Conservation (phyloP, 2,113 vertebrate genomes). For the Indicator maculatus region DNA sequence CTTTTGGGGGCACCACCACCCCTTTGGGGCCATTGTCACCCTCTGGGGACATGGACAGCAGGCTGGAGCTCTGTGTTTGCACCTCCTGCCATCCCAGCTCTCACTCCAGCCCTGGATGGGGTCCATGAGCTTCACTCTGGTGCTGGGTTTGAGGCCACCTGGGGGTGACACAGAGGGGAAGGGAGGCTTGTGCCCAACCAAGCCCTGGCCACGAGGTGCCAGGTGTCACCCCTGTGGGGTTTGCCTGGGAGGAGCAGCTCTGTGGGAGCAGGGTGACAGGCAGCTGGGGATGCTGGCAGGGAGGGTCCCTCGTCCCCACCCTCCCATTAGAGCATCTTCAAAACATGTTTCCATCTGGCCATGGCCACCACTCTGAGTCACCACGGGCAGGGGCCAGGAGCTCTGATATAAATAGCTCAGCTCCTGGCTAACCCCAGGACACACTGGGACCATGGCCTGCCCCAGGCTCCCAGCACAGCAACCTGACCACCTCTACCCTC, state of each 20-base stretch:
- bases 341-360: conserved; percentile 24
- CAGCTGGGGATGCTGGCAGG: neutral
- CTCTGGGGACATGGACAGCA: neutral
- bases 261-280: neutral
- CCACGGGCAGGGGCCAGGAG: neutral
- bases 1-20: fast-evolving
- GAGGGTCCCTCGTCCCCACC: neutral
- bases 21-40: neutral
- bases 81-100: neutral
- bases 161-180: fast-evolving
- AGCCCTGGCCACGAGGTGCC: neutral
- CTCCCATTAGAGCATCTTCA: conserved; percentile 10
- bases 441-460: neutral
- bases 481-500: neutral
- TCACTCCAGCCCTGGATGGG: neutral
- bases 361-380: neutral
- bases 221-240: fast-evolving
- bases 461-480: neutral
- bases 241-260: neutral
- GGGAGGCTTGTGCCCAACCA: fast-evolving
- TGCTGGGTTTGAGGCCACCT: neutral
- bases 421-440: neutral
- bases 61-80: fast-evolving
- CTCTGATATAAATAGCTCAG: neutral
- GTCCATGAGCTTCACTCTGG: too few species aligned